Conservation (phyloP, 1,140 invertebrate genomes). For the Pseudachorutes palmiensis region DNA sequence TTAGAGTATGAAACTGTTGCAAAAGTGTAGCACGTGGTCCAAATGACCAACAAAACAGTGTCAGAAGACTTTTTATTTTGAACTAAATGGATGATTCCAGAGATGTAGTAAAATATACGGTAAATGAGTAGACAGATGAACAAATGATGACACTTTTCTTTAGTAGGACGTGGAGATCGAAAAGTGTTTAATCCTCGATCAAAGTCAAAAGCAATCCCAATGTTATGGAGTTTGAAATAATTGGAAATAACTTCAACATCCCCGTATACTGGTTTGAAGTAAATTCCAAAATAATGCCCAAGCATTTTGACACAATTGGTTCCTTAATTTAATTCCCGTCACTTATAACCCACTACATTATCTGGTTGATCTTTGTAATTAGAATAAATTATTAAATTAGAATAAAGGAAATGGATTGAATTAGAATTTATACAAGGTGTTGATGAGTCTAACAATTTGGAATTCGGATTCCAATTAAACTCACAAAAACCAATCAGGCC, state of each 20-base stretch:
- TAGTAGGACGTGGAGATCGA: not conserved
- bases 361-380: no score
- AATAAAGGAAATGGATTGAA: no score
- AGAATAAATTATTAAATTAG: no score
- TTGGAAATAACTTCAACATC: not conserved
- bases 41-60: not conserved
- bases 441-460: no score
- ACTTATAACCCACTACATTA: no score
- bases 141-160: not conserved
- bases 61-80: not conserved
- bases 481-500: no score
- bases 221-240: not conserved
- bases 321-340: no score
- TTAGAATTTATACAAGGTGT: no score
- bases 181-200: not conserved
- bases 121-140: not conserved
- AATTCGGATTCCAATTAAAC: no score
- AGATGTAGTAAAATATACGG: not conserved
- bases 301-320: no score
- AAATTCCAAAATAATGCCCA: not conserved
- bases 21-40: not conserved
- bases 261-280: not conserved
- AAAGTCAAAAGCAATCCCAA: not conserved
- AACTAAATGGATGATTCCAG: not conserved
- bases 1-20: not conserved